Conservation (phyloP, 2,888 invertebrate genomes). For the Odontomyia ornata region DNA sequence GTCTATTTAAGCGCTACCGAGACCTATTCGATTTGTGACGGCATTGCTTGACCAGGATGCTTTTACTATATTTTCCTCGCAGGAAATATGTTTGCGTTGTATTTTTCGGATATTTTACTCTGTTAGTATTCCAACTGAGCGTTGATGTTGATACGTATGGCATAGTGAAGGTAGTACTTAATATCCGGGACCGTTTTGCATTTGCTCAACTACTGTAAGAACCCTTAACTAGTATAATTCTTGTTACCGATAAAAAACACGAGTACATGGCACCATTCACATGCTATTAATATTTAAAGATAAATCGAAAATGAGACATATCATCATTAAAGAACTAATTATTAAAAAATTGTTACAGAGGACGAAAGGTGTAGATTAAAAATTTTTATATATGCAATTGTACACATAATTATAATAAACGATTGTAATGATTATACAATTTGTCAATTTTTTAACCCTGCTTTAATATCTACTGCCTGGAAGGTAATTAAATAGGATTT, state of each 20-base stretch:
- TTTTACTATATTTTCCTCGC: background rate
- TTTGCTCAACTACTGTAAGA: background rate
- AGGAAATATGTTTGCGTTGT: background rate
- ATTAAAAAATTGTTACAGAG: background rate
- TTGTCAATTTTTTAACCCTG: too few species aligned
- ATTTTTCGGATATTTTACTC: background rate
- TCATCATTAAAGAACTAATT: background rate
- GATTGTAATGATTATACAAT: background rate
- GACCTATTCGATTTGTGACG: slow-evolving; percentile 30
- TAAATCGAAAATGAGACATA: slow-evolving; percentile 18
- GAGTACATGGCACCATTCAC: background rate
- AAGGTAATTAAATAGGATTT: too few species aligned
- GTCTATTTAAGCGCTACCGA: slow-evolving; percentile 34
- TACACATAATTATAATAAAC: slow-evolving; percentile 32
- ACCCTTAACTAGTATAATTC: background rate
- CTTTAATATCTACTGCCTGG: too few species aligned
- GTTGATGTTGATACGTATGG: too few species aligned
- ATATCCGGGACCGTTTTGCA: background rate
- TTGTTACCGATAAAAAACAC: background rate
- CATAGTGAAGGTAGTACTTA: background rate
- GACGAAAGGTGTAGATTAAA: slow-evolving; percentile 1
- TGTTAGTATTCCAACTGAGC: background rate
- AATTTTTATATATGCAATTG: slow-evolving; percentile 33
- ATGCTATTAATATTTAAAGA: background rate
- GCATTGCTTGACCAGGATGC: background rate